Evolutionary conservation across 2,113 vertebrate species (phyloP).

Genomic region (Myiopsitta monachus): DNA sequence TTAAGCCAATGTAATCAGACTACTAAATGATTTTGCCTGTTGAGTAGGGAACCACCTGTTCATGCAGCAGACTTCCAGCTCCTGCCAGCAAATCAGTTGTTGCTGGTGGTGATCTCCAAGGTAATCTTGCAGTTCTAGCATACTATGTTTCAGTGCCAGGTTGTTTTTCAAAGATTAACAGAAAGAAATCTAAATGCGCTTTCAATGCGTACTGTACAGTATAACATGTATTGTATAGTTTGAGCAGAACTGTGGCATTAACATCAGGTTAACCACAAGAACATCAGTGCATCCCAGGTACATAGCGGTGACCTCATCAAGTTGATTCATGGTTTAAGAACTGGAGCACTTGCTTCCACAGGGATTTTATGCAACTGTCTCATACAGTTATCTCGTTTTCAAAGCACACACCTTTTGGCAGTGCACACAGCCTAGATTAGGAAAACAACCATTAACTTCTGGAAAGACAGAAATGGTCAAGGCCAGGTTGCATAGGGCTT

Average conservation of each 20-base stretch:
- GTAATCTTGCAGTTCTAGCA: background rate
- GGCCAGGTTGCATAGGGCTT: background rate
- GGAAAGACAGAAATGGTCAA: background rate
- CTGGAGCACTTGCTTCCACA: background rate
- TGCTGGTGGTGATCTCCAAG: background rate
- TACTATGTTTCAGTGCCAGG: background rate
- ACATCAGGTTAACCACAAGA: background rate
- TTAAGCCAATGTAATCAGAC: background rate
- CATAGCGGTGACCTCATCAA: background rate
- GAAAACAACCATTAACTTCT: background rate
- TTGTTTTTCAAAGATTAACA: background rate
- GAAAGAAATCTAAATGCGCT: fast-evolving
- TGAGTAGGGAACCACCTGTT: background rate
- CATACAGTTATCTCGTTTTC: background rate
- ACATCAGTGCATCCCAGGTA: background rate
- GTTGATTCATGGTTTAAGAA: background rate
- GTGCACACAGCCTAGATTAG: fast-evolving
- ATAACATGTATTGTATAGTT: background rate
- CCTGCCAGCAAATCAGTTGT: background rate
- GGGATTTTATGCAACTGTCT: background rate
- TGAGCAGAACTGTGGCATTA: fast-evolving
- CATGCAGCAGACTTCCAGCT: background rate
- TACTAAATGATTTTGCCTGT: background rate
- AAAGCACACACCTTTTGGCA: background rate
- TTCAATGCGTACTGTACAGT: fast-evolving